Percentiles rank a stretch among this genome's conserved stretches.
phyloP scores from a whole-genome alignment of 2,888 invertebrate genomes.

The Torymus texanus region DNA sequence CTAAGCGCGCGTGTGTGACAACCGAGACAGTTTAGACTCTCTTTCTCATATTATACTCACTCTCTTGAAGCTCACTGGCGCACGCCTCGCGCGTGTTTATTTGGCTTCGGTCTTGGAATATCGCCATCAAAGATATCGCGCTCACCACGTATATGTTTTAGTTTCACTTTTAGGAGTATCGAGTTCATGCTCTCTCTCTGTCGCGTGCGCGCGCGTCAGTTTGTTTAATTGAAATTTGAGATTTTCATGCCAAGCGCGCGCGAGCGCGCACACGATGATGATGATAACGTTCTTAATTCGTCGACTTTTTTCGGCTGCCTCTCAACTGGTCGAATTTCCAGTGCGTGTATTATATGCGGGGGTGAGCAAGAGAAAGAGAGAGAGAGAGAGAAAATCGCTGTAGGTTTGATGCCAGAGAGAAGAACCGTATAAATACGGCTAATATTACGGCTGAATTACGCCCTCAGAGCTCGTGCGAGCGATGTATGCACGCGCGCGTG shows the following conservation, averaged over 20 bases:
- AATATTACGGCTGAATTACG: slow-evolving; percentile 52
- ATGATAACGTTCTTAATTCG: slow-evolving; percentile 42
- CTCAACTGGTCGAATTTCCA: slow-evolving; percentile 32
- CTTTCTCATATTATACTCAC: background rate
- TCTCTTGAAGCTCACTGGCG: slow-evolving; percentile 20
- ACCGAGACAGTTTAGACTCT: slow-evolving; percentile 28
- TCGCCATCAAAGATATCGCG: slow-evolving; percentile 37
- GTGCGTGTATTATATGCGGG: background rate
- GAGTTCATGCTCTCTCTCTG: background rate
- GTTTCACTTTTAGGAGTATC: no score
- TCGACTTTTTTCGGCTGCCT: slow-evolving; percentile 7
- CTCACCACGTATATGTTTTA: slow-evolving; percentile 9
- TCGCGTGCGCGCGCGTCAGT: slow-evolving; percentile 19
- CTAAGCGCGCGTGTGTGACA: slow-evolving; percentile 24
- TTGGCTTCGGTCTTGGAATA: slow-evolving; percentile 52
- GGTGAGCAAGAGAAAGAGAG: no score
- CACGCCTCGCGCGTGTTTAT: slow-evolving; percentile 43
- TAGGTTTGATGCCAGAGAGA: slow-evolving; percentile 14
- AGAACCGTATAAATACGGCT: slow-evolving; percentile 46
- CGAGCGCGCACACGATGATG: background rate
- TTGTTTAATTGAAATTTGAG: slow-evolving; percentile 56
- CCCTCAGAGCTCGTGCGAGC: background rate
- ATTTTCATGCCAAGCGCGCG: slow-evolving; percentile 20
- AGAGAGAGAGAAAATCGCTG: slow-evolving; percentile 30
- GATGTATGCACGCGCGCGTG: background rate